These are phyloP conservation scores for Acridotheres tristis DNA, from an alignment of 2,797 vertebrate genomes.

Conservation along the genomic window DNA sequence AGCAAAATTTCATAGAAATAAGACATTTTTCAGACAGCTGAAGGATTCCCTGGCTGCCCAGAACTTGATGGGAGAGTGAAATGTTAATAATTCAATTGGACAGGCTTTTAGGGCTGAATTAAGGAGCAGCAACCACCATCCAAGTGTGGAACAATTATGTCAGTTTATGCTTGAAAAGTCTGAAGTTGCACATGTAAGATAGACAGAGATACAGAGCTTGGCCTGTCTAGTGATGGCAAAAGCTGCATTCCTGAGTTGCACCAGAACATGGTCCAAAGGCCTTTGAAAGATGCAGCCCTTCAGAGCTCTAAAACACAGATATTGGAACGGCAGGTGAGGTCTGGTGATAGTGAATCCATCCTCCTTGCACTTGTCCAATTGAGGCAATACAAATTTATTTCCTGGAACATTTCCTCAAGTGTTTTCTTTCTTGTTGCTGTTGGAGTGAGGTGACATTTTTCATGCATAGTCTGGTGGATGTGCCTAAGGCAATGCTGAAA, in stretches of 20 bases:
- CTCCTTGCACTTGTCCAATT: not conserved
- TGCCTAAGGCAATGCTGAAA: not conserved
- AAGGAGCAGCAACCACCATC: not conserved
- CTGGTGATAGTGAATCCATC: not conserved
- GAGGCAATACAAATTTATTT: not conserved
- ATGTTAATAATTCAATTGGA: slow-evolving; percentile 1
- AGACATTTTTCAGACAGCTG: not conserved
- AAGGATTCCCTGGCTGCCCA: not conserved
- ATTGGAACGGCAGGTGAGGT: not conserved
- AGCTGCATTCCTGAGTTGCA: not conserved
- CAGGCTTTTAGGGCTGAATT: not conserved
- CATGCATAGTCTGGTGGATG: not conserved
- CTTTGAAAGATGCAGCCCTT: not conserved
- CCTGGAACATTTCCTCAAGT: not conserved
- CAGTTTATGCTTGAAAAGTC: not conserved
- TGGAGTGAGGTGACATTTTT: not conserved
- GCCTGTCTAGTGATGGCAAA: not conserved
- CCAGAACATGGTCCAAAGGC: not conserved
- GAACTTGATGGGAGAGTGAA: not conserved
- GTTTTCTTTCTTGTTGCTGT: not conserved
- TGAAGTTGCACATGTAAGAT: not conserved
- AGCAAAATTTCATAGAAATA: not conserved
- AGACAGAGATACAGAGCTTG: not conserved
- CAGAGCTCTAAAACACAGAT: not conserved
- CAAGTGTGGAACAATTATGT: not conserved